Percentiles rank a stretch among this genome's conserved stretches.
Evolutionary conservation across 2,888 invertebrate genomes (phyloP).

Genomic region (Drosophila meridionalis): DNA sequence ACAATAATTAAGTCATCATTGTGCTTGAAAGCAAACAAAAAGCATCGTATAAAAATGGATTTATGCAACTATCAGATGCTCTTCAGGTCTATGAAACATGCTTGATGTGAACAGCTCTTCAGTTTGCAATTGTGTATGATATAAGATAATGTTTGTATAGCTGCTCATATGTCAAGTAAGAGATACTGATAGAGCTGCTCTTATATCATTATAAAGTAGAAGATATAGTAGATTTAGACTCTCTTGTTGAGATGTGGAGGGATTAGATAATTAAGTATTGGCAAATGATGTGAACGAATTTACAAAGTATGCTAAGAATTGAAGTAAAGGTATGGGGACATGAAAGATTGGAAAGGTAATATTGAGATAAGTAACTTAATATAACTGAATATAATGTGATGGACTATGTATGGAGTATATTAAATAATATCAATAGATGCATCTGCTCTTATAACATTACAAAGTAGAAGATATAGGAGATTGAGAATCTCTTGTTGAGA

Average conservation of each 20-base stretch:
- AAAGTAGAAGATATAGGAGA: neutral
- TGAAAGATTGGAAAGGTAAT: too few species aligned
- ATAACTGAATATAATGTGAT: too few species aligned
- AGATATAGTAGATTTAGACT: neutral
- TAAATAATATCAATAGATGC: too few species aligned
- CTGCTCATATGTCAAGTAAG: neutral
- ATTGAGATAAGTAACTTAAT: too few species aligned
- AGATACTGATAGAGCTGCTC: neutral
- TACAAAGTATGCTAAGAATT: neutral
- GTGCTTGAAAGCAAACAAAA: neutral
- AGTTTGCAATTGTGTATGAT: neutral
- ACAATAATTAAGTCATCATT: conserved; percentile 55
- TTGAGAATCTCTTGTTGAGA: neutral
- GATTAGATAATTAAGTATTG: neutral
- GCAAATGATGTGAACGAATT: neutral
- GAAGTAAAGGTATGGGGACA: neutral
- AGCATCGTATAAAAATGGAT: neutral
- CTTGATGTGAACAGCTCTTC: neutral
- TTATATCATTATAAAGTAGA: neutral
- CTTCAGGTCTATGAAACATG: conserved; percentile 1
- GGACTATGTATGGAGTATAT: too few species aligned
- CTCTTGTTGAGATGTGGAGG: neutral
- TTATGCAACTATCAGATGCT: conserved; percentile 31
- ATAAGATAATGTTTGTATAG: neutral
- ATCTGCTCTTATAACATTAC: neutral